Evolutionary conservation across 2,888 invertebrate genomes (phyloP).

Genomic region (Sarcophaga caerulescens): DNA sequence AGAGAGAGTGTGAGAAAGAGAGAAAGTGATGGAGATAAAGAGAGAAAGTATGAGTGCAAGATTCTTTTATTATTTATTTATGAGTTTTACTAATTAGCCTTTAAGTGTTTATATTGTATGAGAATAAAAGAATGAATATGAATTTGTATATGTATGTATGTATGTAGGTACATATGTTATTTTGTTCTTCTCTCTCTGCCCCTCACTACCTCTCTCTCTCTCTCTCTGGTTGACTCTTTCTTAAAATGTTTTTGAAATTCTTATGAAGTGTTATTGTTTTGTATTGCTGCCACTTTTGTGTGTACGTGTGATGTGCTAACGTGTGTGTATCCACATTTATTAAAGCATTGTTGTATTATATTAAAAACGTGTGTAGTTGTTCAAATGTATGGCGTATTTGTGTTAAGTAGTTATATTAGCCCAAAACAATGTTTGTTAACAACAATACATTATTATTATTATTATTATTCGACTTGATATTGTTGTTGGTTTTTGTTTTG

Average conservation of each 20-base stretch:
- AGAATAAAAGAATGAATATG: constrained; percentile 3
- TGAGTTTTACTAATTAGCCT: constrained; percentile 57
- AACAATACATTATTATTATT: constrained; percentile 34
- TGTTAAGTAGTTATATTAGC: constrained; percentile 54
- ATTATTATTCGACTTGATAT: too few species aligned
- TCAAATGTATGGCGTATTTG: neutral
- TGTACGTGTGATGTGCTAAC: neutral
- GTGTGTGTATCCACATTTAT: neutral
- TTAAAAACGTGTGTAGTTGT: too few species aligned
- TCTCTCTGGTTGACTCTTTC: constrained; percentile 14
- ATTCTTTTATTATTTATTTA: constrained; percentile 56
- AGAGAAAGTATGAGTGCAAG: neutral
- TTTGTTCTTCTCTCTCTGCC: neutral
- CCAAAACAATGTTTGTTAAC: constrained; percentile 40
- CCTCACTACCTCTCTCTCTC: neutral
- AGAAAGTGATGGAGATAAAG: neutral
- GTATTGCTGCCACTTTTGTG: constrained; percentile 6
- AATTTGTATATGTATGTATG: neutral
- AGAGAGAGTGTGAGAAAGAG: too few species aligned
- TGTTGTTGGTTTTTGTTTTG: too few species aligned
- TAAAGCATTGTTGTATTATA: too few species aligned
- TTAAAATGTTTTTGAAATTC: constrained; percentile 44
- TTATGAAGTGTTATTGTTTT: constrained; percentile 40
- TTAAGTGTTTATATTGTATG: constrained; percentile 50
- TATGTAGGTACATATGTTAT: neutral